Base-by-base conservation (phyloP, 1,140 invertebrate species). In the Littorina saxatilis region DNA sequence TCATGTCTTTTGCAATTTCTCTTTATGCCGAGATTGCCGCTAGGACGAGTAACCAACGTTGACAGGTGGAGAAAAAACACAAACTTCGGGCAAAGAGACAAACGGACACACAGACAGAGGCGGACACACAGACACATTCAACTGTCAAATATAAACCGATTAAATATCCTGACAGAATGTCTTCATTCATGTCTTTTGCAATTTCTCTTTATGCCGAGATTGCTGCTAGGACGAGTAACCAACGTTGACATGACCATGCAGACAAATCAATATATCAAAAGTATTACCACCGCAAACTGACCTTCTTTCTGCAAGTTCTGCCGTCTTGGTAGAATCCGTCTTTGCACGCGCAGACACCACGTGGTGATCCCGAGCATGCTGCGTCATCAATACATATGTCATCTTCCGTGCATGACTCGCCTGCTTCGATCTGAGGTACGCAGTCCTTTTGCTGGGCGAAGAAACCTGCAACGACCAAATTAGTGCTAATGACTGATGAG, bases 381-480 rank as follows among this genome's bases (percentile, higher is more conserved):
- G 78, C 82, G n/a, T 79, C 73, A 1, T 76, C 58, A 3, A 73
- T 70, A 17, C 82, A 83, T 9, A 72, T 23, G 29, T 79, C 78
- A 66, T 80, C 79, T n/a, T 37, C 61, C 13, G 74, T 55, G 39
- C 82, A 83, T 11, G 79, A n/a, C 29, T 70, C 58, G 0, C 79
- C 82, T 23, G 82, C 72, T 17, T 83, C 82, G 9, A 83, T 73
- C n/a, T 77, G 35, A 1, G 61, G 40, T 20, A 70, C 27, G 27
- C 82, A 83, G 58, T 68, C 43, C 20, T 79, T 74, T 20, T 77
- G 43, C 27, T 29, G 37, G 52, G 82, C 68, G 32, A 77, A 83
- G 27, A 37, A 83, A 15, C 78, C 82, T 66, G 74, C 7, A 77
- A 50, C 20, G 20, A 50, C 47, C 47, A 50, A 11, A 9, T 11